A percentile compares a stretch with the other conserved stretches of the same genome.
phyloP scores from a whole-genome alignment of 2,888 invertebrate genomes.

The Lypha dubia region DNA sequence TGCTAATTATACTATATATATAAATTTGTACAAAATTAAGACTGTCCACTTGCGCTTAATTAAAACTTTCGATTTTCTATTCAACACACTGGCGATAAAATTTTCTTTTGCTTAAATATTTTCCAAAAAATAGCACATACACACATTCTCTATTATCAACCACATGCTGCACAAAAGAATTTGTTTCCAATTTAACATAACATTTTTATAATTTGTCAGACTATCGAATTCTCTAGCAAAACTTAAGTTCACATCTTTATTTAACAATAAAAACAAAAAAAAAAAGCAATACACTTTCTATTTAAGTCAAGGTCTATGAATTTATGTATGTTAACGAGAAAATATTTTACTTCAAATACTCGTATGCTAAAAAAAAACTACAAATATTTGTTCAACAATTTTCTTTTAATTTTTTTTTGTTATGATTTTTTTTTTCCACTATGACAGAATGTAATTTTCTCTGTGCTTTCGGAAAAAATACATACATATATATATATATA shows the following conservation, averaged over 20 bases:
- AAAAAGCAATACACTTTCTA: constrained; percentile 9
- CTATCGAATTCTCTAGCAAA: constrained; percentile 18
- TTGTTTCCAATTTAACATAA: constrained; percentile 3
- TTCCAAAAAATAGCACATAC: too few species aligned
- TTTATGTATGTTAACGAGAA: constrained; percentile 44
- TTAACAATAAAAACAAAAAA: constrained; percentile 30
- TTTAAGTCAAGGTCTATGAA: constrained; percentile 60
- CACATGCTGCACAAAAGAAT: not conserved
- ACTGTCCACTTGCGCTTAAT: too few species aligned
- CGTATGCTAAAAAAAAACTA: constrained; percentile 7
- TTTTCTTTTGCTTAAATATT: too few species aligned
- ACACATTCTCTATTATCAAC: not conserved
- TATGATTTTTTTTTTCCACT: not conserved
- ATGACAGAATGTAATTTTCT: constrained; percentile 3
- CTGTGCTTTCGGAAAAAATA: constrained; percentile 20
- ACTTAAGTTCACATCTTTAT: constrained; percentile 17
- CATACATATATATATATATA: too few species aligned
- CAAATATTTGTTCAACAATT: constrained; percentile 61
- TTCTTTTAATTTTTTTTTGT: constrained; percentile 36
- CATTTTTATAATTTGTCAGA: not conserved
- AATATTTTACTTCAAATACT: constrained; percentile 39
- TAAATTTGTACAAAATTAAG: too few species aligned
- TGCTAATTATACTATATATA: too few species aligned
- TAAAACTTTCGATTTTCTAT: too few species aligned
- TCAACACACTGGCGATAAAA: too few species aligned